These are phyloP conservation scores for Bembecia ichneumoniformis DNA, from an alignment of 2,888 invertebrate genomes.

Conservation along the genomic window DNA sequence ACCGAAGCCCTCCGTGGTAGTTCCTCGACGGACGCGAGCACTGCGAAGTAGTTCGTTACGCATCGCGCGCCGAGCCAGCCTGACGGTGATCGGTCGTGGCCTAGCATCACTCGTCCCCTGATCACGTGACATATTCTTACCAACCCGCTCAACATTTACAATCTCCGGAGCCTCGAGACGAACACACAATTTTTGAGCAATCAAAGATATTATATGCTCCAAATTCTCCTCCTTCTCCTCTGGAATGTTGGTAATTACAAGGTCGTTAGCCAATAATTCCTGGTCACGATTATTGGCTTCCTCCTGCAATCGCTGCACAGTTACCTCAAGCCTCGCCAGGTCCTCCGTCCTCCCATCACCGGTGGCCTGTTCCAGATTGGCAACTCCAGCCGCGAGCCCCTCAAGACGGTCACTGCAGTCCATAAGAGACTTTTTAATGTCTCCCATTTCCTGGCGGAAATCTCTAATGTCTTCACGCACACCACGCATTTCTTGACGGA, in stretches of 20 bases:
- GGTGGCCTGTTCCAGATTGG: too few species aligned
- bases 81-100: slow-evolving; percentile 1
- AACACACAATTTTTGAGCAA: slow-evolving; percentile 8
- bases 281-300: slow-evolving; percentile 10
- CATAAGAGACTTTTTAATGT: too few species aligned
- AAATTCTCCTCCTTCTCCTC: slow-evolving; percentile 8
- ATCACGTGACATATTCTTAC: not conserved
- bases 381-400: too few species aligned
- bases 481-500: too few species aligned
- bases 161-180: slow-evolving; percentile 8
- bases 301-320: too few species aligned
- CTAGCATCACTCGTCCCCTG: not conserved
- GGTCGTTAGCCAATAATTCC: slow-evolving; percentile 6
- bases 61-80: slow-evolving; percentile 2
- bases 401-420: too few species aligned
- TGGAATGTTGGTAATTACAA: slow-evolving; percentile 8
- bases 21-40: slow-evolving; percentile 3
- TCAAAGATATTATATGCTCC: slow-evolving; percentile 1
- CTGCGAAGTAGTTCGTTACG: slow-evolving; percentile 1
- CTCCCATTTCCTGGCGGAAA: too few species aligned
- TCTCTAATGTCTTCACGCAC: too few species aligned
- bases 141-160: slow-evolving; percentile 7
- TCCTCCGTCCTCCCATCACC: too few species aligned
- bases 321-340: too few species aligned
- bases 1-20: not conserved